Conservation (phyloP, 2,888 invertebrate genomes). For the Magallana nippona region DNA sequence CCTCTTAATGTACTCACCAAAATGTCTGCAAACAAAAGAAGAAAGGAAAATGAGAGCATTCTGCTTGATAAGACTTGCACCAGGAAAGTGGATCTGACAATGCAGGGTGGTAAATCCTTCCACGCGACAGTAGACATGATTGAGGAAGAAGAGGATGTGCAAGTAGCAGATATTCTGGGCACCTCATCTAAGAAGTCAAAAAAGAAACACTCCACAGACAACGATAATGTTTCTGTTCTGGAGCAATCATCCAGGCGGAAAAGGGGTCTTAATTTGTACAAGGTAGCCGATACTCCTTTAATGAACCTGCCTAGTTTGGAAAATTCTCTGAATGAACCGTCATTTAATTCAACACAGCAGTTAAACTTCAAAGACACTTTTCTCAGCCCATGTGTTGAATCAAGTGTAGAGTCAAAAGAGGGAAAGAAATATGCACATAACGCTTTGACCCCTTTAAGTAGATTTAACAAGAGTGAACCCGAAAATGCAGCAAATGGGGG, state of each 20-base stretch:
- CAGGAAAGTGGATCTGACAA: background rate
- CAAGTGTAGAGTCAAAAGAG: background rate
- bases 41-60: background rate
- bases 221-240: background rate
- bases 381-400: background rate
- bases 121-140: background rate
- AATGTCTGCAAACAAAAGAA: slow-evolving; percentile 12
- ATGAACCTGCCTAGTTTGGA: slow-evolving; percentile 4
- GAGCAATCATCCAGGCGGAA: slow-evolving; percentile 1
- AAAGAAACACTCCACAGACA: background rate
- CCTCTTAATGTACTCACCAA: slow-evolving; percentile 4
- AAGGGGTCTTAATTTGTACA: slow-evolving; percentile 20
- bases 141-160: background rate
- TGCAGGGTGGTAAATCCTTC: background rate
- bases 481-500: background rate
- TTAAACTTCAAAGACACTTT: slow-evolving; percentile 13
- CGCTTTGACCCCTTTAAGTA: background rate
- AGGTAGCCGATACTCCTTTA: background rate
- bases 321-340: slow-evolving; percentile 5
- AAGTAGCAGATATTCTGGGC: slow-evolving; percentile 20
- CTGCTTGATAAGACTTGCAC: background rate
- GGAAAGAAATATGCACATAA: background rate
- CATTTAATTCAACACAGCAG: background rate
- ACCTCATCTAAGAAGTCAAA: background rate
- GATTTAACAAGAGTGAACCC: background rate